These are phyloP conservation scores for Hetaerina titia DNA, from an alignment of 2,888 invertebrate species.

Conservation along the genomic window DNA sequence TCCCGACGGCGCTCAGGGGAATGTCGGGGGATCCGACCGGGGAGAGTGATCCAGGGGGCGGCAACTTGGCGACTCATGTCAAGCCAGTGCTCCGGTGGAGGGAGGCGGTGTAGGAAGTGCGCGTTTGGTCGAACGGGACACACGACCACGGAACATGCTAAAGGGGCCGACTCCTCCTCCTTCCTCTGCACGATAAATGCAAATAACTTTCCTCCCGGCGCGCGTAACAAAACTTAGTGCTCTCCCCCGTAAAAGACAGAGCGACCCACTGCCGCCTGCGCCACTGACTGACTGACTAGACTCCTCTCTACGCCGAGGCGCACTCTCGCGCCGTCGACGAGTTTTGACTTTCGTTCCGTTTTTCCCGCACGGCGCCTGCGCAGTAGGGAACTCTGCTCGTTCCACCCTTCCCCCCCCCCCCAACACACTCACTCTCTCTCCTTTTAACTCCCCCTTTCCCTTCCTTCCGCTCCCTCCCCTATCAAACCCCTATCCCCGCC, in stretches of 20 bases:
- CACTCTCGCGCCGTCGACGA: not conserved
- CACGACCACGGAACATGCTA: not conserved
- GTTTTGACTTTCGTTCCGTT: not conserved
- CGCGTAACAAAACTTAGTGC: too few relatives aligned
- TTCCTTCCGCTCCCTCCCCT: not conserved
- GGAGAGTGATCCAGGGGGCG: not conserved
- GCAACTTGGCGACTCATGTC: not conserved
- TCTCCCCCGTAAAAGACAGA: too few relatives aligned
- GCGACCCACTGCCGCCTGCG: too few relatives aligned
- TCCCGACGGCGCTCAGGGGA: not conserved
- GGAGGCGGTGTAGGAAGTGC: not conserved
- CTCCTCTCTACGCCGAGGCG: not conserved
- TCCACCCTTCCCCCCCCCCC: not conserved
- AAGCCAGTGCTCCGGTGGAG: not conserved
- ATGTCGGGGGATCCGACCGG: not conserved
- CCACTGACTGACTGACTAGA: not conserved
- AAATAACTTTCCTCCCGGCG: not conserved
- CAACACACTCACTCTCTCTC: not conserved
- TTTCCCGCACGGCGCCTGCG: not conserved
- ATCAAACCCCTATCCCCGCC: too few relatives aligned
- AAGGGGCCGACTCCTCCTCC: too few relatives aligned
- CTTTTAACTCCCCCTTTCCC: not conserved
- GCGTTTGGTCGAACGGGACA: not conserved
- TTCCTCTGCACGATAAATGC: not conserved
- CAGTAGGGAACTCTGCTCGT: not conserved